These are phyloP conservation scores for Epizoanthus illoricatus DNA, from an alignment of 92 coral and sea anemone genomes.

Conservation along the genomic window DNA sequence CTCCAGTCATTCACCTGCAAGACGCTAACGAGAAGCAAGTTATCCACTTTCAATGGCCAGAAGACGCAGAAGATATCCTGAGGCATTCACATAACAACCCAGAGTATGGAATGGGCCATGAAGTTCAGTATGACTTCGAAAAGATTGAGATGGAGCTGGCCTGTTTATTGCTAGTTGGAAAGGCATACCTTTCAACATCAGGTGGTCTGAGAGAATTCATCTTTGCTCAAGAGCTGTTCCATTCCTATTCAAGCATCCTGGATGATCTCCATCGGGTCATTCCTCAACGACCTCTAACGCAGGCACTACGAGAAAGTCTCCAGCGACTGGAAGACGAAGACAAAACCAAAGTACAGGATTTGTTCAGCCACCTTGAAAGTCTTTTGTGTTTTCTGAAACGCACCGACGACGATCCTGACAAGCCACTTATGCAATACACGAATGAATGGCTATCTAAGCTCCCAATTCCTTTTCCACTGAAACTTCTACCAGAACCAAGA, in stretches of 20 bases:
- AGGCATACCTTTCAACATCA: conserved; percentile 5
- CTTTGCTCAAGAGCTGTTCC: conserved; percentile 12
- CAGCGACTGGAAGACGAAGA: conserved; percentile 18
- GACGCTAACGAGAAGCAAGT: conserved; percentile 39
- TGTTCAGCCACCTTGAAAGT: conserved; percentile 24
- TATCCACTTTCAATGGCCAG: conserved; percentile 39
- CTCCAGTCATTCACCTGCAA: conserved; percentile 24
- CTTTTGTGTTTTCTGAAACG: conserved; percentile 23
- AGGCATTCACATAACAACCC: conserved; percentile 39
- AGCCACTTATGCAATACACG: conserved; percentile 18
- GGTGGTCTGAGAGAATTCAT: conserved; percentile 10
- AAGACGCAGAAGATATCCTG: conserved; percentile 33
- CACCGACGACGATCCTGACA: conserved; percentile 13
- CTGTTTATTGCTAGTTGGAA: neutral
- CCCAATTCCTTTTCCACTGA: conserved; percentile 39
- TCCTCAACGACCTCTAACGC: conserved; percentile 21
- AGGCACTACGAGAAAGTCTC: neutral
- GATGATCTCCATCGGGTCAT: conserved; percentile 9
- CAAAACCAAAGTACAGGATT: conserved; percentile 11
- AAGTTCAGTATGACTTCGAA: conserved; percentile 12
- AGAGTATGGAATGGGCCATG: conserved; percentile 41
- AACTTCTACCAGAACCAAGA: conserved; percentile 36
- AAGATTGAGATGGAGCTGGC: conserved; percentile 29
- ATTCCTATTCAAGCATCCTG: conserved; percentile 10
- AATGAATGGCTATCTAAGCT: conserved; percentile 29